A percentile compares a stretch with the other conserved stretches of the same genome.
phyloP scores from a whole-genome alignment of 2,797 vertebrate species.

The Melanotaenia trifasciata region DNA sequence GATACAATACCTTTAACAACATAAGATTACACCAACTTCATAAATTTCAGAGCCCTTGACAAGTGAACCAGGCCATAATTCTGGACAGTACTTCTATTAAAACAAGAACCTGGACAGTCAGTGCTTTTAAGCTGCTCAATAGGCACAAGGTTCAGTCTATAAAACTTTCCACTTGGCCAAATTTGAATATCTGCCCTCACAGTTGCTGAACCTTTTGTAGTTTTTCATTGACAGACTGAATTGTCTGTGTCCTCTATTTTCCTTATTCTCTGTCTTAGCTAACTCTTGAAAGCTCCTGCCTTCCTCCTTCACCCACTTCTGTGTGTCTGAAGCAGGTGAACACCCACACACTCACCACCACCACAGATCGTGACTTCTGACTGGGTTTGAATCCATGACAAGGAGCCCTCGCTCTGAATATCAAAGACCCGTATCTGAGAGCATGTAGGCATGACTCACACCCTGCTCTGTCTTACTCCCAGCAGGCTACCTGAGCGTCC shows the following conservation, averaged over 20 bases:
- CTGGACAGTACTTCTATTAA: constrained; percentile 17
- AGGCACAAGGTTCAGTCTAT: constrained; percentile 20
- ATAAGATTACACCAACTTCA: constrained; percentile 13
- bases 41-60: constrained; percentile 25
- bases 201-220: constrained; percentile 42
- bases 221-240: constrained; percentile 38
- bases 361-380: constrained; percentile 62
- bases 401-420: constrained; percentile 75
- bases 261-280: constrained; percentile 52
- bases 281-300: constrained; percentile 60
- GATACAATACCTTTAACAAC: constrained; percentile 23
- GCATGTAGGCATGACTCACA: constrained; percentile 73
- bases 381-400: constrained; percentile 74
- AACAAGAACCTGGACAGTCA: constrained; percentile 24
- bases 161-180: constrained; percentile 31
- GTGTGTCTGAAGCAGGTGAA: constrained; percentile 75
- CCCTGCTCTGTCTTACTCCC: constrained; percentile 61
- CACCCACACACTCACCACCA: constrained; percentile 70
- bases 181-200: constrained; percentile 43
- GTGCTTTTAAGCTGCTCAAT: constrained; percentile 18
- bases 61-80: constrained; percentile 27
- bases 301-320: constrained; percentile 47
- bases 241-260: constrained; percentile 45
- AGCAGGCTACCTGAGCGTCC: constrained; percentile 58
- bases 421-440: constrained; percentile 72